phyloP scores from a whole-genome alignment of 1,140 invertebrate species.

The Drosophila prosaltans region DNA sequence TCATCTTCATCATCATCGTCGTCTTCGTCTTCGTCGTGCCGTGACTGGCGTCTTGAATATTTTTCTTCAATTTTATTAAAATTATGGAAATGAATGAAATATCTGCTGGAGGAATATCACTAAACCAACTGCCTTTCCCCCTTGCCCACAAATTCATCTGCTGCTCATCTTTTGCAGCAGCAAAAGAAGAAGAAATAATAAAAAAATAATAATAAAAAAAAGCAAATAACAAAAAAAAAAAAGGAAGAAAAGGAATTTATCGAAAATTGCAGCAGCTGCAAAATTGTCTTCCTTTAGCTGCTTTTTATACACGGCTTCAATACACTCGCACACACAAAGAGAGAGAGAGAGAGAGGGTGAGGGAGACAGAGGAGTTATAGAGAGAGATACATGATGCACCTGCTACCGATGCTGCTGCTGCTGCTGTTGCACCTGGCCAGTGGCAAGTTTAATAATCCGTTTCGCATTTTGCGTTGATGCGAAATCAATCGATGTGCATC shows the following conservation, averaged over 20 bases:
- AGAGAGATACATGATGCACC: not conserved
- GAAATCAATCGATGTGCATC: constrained; percentile 70
- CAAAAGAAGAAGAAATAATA: no score
- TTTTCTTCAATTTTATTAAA: constrained; percentile 82
- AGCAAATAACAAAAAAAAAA: constrained; percentile 6
- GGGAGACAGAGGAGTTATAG: not conserved
- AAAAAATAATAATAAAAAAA: no score
- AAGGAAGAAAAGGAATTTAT: constrained; percentile 60
- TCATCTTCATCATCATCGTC: constrained; percentile 13
- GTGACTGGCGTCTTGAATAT: constrained; percentile 70
- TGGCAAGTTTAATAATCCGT: constrained; percentile 70
- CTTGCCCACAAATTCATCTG: not conserved
- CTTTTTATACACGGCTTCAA: constrained; percentile 6
- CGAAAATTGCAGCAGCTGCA: constrained; percentile 74
- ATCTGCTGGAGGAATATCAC: constrained; percentile 42
- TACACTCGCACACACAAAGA: not conserved
- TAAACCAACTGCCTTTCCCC: not conserved
- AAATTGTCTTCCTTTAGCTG: constrained; percentile 48
- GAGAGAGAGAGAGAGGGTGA: not conserved
- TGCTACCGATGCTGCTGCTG: constrained; percentile 24
- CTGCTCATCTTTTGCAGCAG: constrained; percentile 51
- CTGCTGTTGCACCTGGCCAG: constrained; percentile 41
- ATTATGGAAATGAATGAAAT: constrained; percentile 82
- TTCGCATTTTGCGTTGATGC: constrained; percentile 72
- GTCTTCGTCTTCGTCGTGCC: constrained; percentile 18